Conservation (phyloP, 2,888 invertebrate species). For the Cephus pygmeus region DNA sequence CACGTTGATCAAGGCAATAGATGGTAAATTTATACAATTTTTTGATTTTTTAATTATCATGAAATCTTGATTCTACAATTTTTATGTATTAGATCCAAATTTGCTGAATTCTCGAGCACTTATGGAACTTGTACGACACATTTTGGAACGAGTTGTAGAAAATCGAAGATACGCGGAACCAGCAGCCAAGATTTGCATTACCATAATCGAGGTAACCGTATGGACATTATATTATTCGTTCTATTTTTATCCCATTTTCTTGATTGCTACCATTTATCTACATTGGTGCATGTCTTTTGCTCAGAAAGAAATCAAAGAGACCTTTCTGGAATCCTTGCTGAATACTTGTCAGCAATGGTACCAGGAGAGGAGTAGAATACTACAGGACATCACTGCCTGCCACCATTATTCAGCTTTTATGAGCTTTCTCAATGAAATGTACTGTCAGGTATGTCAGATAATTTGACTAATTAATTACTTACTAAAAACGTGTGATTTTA, state of each 20-base stretch:
- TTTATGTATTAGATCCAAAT: conserved; percentile 75
- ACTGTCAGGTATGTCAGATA: conserved; percentile 71
- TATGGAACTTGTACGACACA: conserved; percentile 87
- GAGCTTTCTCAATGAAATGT: conserved; percentile 91
- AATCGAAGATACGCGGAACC: conserved; percentile 83
- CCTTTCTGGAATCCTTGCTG: conserved; percentile 87
- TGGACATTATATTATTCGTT: conserved; percentile 2
- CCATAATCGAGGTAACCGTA: conserved; percentile 77
- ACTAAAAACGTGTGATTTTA: not conserved
- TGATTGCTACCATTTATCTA: not conserved
- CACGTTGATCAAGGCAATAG: conserved; percentile 79
- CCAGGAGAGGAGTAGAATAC: conserved; percentile 81
- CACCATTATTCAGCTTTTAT: conserved; percentile 76
- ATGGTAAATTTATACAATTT: conserved; percentile 67
- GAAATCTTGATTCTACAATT: not conserved
- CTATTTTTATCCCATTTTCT: not conserved
- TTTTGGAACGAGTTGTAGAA: conserved; percentile 84
- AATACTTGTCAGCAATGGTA: conserved; percentile 93
- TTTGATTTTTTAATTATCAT: not conserved
- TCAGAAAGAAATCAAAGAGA: conserved; percentile 85
- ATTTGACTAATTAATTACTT: not conserved
- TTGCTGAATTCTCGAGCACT: conserved; percentile 78
- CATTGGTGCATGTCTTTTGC: not conserved
- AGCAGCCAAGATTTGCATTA: conserved; percentile 86
- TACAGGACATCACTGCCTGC: conserved; percentile 52